phyloP scores from a whole-genome alignment of 92 coral and sea anemone genomes.

The Plumapathes pennacea region DNA sequence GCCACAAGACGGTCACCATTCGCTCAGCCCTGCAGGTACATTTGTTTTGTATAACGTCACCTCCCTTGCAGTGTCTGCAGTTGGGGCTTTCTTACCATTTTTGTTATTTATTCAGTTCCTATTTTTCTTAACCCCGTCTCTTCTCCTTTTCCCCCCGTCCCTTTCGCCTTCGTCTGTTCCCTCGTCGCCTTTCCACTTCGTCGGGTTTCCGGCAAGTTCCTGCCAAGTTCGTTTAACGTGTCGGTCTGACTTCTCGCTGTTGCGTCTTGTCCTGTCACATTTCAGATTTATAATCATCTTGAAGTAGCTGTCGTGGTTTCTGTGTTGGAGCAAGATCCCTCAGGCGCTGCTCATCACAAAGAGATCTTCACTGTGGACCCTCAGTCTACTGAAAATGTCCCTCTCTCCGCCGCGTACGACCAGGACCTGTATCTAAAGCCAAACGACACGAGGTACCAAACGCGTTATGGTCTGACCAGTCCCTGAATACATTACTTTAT shows the following conservation, averaged over 20 bases:
- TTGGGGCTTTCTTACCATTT: no score
- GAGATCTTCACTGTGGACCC: constrained; percentile 56
- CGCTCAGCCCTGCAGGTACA: constrained; percentile 86
- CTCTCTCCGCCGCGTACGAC: constrained; percentile 65
- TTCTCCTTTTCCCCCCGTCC: background rate
- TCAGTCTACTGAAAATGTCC: constrained; percentile 53
- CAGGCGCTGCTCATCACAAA: constrained; percentile 5
- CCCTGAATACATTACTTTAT: no score
- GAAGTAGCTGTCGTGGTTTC: constrained; percentile 64
- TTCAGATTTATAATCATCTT: constrained; percentile 77
- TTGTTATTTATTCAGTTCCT: background rate
- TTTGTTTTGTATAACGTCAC: no score
- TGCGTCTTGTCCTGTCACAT: background rate
- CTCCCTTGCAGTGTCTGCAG: no score
- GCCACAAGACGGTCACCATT: constrained; percentile 78
- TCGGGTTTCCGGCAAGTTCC: no score
- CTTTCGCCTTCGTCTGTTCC: background rate
- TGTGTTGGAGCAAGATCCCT: constrained; percentile 27
- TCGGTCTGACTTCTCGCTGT: background rate
- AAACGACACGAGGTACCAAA: constrained; percentile 50
- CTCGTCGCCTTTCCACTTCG: background rate
- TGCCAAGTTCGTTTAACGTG: no score
- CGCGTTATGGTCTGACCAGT: no score
- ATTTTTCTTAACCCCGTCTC: background rate
- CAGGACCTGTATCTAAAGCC: constrained; percentile 70